Conservation (phyloP, 53 echinoderm and acorn worm genomes). For the Arbacia lixula region DNA sequence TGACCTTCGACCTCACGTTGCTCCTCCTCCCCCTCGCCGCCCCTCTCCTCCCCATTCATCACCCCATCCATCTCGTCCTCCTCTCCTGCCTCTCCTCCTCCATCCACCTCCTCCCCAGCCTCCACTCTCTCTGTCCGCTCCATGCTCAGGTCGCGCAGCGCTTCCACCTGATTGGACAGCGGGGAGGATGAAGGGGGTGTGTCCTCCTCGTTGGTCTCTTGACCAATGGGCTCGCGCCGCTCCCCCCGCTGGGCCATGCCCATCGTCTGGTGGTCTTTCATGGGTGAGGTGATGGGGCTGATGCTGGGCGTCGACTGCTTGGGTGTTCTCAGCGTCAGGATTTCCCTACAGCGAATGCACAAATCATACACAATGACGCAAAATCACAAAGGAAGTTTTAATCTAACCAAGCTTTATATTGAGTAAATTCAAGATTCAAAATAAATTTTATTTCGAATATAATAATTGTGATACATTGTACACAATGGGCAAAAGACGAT, state of each 20-base stretch:
- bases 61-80: conserved; percentile 4
- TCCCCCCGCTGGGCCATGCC: conserved; percentile 19
- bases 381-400: too few species aligned
- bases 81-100: not conserved
- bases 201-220: conserved; percentile 26
- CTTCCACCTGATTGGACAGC: conserved; percentile 51
- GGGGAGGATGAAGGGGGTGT: conserved; percentile 36
- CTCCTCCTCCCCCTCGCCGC: conserved; percentile 53
- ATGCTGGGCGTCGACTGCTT: conserved; percentile 75
- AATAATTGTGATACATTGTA: too few species aligned
- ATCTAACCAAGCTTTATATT: too few species aligned
- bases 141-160: conserved; percentile 7
- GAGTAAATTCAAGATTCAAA: too few species aligned
- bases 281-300: conserved; percentile 75
- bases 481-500: too few species aligned
- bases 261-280: conserved; percentile 45
- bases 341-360: conserved; percentile 66
- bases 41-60: conserved; percentile 11
- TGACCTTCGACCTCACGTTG: conserved; percentile 54
- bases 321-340: conserved; percentile 53
- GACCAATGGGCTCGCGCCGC: conserved; percentile 63
- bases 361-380: too few species aligned
- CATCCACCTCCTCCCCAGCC: conserved; percentile 35
- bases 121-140: conserved; percentile 42
- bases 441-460: too few species aligned